phyloP scores from a whole-genome alignment of 2,113 vertebrate genomes.

The Phaetusa simplex region DNA sequence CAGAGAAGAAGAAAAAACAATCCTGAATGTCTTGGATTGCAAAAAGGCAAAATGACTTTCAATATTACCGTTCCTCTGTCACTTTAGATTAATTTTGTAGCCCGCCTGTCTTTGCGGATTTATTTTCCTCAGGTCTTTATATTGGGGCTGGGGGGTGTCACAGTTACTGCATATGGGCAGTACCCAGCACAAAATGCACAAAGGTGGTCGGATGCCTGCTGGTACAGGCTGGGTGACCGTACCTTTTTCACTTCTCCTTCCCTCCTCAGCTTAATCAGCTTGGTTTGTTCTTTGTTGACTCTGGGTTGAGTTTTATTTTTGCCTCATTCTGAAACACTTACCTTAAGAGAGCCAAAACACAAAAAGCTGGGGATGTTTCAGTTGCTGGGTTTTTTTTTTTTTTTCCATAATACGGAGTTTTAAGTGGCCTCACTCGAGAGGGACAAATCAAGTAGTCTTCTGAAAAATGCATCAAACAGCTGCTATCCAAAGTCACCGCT shows the following conservation, averaged over 20 bases:
- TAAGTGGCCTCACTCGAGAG: slow-evolving; percentile 41
- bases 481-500: slow-evolving; percentile 34
- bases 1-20: not conserved
- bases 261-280: not conserved
- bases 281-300: not conserved
- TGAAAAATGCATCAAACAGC: slow-evolving; percentile 43
- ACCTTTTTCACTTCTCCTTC: not conserved
- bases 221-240: not conserved
- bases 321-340: not conserved
- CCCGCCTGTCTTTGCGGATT: not conserved
- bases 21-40: not conserved
- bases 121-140: not conserved
- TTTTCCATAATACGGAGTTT: not conserved
- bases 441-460: slow-evolving; percentile 30
- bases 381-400: not conserved
- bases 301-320: not conserved
- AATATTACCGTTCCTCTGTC: not conserved
- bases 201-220: not conserved
- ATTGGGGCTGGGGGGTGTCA: rapidly evolving
- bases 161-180: not conserved
- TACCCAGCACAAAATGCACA: not conserved
- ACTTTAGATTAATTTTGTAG: rapidly evolving
- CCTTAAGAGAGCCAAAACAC: not conserved
- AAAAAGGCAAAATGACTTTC: not conserved
- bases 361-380: slow-evolving; percentile 11